phyloP scores from a whole-genome alignment of 2,888 invertebrate species.

The Salticus scenicus region DNA sequence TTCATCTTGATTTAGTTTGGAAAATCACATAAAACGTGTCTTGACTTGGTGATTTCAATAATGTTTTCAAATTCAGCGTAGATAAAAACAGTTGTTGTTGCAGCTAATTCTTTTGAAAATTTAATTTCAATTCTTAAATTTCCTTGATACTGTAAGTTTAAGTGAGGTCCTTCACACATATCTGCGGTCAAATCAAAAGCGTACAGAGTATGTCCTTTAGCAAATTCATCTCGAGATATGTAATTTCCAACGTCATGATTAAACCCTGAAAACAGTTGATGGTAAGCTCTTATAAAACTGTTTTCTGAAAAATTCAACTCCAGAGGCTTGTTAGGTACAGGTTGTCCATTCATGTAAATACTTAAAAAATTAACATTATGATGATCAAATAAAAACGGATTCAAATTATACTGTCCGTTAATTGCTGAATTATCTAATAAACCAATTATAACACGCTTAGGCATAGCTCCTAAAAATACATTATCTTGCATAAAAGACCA shows the following conservation, averaged over 20 bases:
- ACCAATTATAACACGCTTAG: constrained; percentile 2
- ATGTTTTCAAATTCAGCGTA: constrained; percentile 28
- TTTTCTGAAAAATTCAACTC: constrained; percentile 13
- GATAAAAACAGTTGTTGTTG: constrained; percentile 2
- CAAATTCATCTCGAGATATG: constrained; percentile 59
- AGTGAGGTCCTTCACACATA: constrained; percentile 49
- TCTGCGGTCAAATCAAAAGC: constrained; percentile 73
- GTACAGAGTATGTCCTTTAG: constrained; percentile 71
- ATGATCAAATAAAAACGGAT: too few relatives aligned
- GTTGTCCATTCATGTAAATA: constrained; percentile 71
- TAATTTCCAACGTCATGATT: constrained; percentile 71
- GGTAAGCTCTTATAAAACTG: constrained; percentile 71
- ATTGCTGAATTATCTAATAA: too few relatives aligned
- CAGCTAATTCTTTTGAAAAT: constrained; percentile 60
- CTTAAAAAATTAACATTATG: too few relatives aligned
- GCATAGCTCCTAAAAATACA: too few relatives aligned
- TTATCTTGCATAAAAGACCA: too few relatives aligned
- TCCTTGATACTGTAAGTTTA: constrained; percentile 66
- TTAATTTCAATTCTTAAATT: constrained; percentile 72
- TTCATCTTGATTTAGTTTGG: constrained; percentile 15
- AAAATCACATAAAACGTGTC: constrained; percentile 8
- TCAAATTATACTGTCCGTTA: too few relatives aligned
- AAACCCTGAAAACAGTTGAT: constrained; percentile 72
- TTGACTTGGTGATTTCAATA: constrained; percentile 12
- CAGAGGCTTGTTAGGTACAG: too few relatives aligned